Evolutionary conservation across 2,888 invertebrate genomes (phyloP).

Genomic region (Eugnorisma glareosa): DNA sequence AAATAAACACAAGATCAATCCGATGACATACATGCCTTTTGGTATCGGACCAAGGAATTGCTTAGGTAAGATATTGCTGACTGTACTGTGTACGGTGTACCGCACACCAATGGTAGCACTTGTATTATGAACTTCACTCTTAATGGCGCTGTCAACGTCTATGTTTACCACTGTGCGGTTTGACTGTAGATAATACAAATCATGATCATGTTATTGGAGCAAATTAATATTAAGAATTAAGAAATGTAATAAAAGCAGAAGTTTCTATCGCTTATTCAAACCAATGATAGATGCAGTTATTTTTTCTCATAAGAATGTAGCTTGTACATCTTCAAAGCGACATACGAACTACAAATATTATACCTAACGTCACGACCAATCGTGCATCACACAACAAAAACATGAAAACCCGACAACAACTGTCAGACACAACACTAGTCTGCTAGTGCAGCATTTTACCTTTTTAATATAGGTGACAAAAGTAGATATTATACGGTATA

Average conservation of each 20-base stretch:
- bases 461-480: not conserved
- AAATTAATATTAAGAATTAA: not conserved
- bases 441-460: not conserved
- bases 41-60: constrained; percentile 91
- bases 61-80: constrained; percentile 82
- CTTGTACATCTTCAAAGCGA: not conserved
- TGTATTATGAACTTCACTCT: not conserved
- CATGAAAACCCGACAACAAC: not conserved
- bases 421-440: not conserved
- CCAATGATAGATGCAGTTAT: not conserved
- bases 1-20: constrained; percentile 85
- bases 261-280: not conserved
- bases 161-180: not conserved
- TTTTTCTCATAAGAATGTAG: too few relatives aligned
- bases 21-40: constrained; percentile 87
- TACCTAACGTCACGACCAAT: not conserved
- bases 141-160: not conserved
- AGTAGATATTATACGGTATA: not conserved
- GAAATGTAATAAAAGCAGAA: not conserved
- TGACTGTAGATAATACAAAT: not conserved
- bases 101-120: not conserved
- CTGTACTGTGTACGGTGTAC: not conserved
- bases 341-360: not conserved
- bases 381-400: too few relatives aligned
- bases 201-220: not conserved